Percentiles rank a stretch among this genome's conserved stretches.
Conservation (phyloP, 2,888 invertebrate species). For the Hydropsyche betteni region DNA sequence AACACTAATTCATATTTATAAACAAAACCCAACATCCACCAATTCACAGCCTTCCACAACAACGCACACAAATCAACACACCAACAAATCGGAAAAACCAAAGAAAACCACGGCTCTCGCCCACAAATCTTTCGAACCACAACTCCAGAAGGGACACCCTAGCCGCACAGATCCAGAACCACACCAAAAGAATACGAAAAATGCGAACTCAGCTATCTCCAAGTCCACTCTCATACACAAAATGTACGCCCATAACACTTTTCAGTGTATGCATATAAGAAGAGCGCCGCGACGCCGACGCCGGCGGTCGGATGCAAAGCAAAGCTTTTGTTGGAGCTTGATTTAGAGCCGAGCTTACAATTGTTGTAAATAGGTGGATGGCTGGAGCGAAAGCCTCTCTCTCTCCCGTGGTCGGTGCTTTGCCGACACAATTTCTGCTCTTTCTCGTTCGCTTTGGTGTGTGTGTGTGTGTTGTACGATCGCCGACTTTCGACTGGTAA, state of each 20-base stretch:
- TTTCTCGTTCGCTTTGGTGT: constrained; percentile 18
- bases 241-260: not conserved
- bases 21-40: too few relatives aligned
- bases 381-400: constrained; percentile 16
- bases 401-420: constrained; percentile 15
- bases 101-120: too few relatives aligned
- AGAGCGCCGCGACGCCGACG: constrained; percentile 40
- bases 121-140: too few relatives aligned
- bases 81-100: too few relatives aligned
- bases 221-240: constrained; percentile 17
- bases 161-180: not conserved
- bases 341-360: constrained; percentile 47
- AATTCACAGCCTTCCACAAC: too few relatives aligned
- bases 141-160: too few relatives aligned
- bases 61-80: too few relatives aligned
- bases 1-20: too few relatives aligned
- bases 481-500: constrained; percentile 33
- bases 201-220: constrained; percentile 20
- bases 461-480: not conserved
- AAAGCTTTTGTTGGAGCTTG: constrained; percentile 49
- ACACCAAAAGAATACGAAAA: not conserved
- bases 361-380: constrained; percentile 45
- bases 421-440: not conserved
- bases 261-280: constrained; percentile 22
- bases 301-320: constrained; percentile 47